These are phyloP conservation scores for Tiliacea citrago DNA, from an alignment of 2,888 invertebrate genomes.

Conservation along the genomic window DNA sequence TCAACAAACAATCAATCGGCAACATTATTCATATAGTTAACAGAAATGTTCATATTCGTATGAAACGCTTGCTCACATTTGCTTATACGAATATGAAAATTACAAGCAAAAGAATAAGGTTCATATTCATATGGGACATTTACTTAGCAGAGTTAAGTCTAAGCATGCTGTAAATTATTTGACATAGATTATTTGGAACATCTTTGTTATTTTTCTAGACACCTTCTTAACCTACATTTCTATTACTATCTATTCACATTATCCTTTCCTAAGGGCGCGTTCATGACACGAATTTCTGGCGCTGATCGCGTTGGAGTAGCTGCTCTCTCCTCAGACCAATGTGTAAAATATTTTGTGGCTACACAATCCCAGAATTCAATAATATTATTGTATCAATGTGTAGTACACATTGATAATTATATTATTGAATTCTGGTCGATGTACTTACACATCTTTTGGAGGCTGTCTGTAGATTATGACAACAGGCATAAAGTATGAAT, in stretches of 20 bases:
- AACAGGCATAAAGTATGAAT: background rate
- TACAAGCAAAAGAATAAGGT: too few relatives aligned
- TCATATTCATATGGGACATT: too few relatives aligned
- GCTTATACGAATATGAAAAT: too few relatives aligned
- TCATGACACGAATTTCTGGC: background rate
- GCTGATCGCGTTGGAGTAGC: too few relatives aligned
- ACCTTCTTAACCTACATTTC: background rate
- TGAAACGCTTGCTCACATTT: too few relatives aligned
- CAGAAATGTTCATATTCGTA: too few relatives aligned
- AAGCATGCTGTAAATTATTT: too few relatives aligned
- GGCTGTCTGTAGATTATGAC: background rate
- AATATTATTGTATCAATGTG: too few relatives aligned
- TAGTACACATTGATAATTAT: background rate
- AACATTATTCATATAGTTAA: too few relatives aligned
- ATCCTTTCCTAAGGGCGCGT: background rate
- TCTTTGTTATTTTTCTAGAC: background rate
- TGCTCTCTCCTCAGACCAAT: background rate
- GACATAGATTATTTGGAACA: background rate
- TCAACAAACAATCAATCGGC: too few relatives aligned
- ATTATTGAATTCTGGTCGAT: background rate
- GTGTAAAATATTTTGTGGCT: background rate
- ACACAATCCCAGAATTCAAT: accelerated
- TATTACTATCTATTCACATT: conserved; percentile 3
- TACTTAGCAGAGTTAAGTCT: too few relatives aligned
- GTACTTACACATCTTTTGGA: background rate